Conservation (phyloP, 2,113 vertebrate genomes). For the Oreochromis aureus region DNA sequence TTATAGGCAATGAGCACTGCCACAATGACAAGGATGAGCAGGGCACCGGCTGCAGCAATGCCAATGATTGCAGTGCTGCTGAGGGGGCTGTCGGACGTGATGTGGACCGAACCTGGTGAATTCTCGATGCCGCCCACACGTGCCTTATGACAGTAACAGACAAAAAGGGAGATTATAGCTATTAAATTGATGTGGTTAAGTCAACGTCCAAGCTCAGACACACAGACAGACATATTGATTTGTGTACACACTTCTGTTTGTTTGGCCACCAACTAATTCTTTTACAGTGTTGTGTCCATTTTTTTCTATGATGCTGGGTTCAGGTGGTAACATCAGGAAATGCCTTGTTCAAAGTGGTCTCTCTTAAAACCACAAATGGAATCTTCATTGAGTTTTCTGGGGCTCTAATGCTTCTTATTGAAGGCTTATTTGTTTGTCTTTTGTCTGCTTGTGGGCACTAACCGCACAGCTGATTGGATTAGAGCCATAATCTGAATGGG, state of each 20-base stretch:
- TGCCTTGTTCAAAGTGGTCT: constrained; percentile 34
- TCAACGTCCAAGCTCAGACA: background rate
- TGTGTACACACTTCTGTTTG: constrained; percentile 25
- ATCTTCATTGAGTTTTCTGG: constrained; percentile 60
- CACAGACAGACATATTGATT: constrained; percentile 33
- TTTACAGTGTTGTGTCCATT: constrained; percentile 38
- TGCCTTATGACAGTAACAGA: constrained; percentile 68
- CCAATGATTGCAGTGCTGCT: constrained; percentile 95
- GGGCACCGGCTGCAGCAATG: constrained; percentile 88
- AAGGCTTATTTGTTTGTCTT: constrained; percentile 61
- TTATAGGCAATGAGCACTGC: constrained; percentile 97
- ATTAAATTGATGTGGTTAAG: background rate
- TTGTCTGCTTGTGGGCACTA: constrained; percentile 56
- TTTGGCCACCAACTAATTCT: constrained; percentile 10
- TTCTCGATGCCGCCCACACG: constrained; percentile 94
- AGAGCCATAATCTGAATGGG: constrained; percentile 26
- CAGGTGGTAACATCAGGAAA: constrained; percentile 48
- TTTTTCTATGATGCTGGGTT: constrained; percentile 6
- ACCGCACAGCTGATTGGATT: constrained; percentile 46
- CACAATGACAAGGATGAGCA: constrained; percentile 95
- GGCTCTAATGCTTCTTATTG: constrained; percentile 53
- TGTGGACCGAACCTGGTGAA: constrained; percentile 93
- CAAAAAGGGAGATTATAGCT: background rate
- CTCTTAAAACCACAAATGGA: constrained; percentile 61
- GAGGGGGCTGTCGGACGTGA: constrained; percentile 93